These are phyloP conservation scores for Ranitomeya imitator DNA, from an alignment of 2,113 vertebrate species.

Conservation along the genomic window DNA sequence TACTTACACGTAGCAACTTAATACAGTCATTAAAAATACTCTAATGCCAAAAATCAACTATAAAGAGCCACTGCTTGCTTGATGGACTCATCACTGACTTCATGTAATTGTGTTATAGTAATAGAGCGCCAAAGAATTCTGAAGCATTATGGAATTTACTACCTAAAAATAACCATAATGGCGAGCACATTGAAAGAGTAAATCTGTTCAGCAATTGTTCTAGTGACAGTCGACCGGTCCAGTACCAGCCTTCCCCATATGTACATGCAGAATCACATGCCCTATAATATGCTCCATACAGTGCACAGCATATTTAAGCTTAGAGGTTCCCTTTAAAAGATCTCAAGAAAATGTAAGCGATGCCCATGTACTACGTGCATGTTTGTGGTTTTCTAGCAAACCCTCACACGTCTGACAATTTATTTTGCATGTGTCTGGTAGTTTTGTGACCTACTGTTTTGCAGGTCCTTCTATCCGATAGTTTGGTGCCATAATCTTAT, in stretches of 20 bases:
- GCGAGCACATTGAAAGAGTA: not conserved
- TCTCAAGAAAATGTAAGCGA: not conserved
- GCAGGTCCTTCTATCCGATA: not conserved
- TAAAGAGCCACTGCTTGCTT: not conserved
- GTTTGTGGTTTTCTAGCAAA: not conserved
- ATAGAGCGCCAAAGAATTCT: too few species aligned
- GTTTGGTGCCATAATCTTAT: not conserved
- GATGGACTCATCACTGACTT: too few species aligned
- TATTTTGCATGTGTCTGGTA: not conserved
- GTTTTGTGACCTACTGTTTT: not conserved
- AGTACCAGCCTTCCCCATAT: not conserved
- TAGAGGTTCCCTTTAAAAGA: not conserved
- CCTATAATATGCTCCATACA: too few species aligned
- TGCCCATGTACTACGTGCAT: not conserved
- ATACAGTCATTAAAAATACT: not conserved
- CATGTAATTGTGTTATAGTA: too few species aligned
- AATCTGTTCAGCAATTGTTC: not conserved
- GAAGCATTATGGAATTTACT: too few species aligned
- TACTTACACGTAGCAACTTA: not conserved
- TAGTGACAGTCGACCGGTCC: not conserved
- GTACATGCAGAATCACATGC: too few species aligned
- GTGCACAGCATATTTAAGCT: too few species aligned
- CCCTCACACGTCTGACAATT: not conserved
- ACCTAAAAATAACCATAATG: not conserved
- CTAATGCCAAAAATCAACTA: not conserved